These are phyloP conservation scores for Caenorhabditis sp. DNA, from an alignment of 2,888 invertebrate species.

Conservation along the genomic window DNA sequence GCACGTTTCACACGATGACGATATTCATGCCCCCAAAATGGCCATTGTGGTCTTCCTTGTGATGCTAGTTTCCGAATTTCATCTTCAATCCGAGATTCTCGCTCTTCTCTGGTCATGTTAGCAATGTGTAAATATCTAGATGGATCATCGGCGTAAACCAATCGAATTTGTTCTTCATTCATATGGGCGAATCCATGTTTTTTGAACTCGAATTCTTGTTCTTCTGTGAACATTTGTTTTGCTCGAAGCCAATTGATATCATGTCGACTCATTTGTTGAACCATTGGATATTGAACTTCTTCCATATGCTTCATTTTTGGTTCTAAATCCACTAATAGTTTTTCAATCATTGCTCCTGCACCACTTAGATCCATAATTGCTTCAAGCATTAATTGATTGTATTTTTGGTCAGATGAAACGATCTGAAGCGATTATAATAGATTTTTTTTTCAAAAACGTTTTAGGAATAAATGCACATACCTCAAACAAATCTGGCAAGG, in stretches of 20 bases:
- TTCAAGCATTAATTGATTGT: slow-evolving; percentile 53
- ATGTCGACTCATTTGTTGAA: slow-evolving; percentile 49
- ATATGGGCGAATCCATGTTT: slow-evolving; percentile 51
- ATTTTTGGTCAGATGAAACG: slow-evolving; percentile 41
- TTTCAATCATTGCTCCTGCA: slow-evolving; percentile 39
- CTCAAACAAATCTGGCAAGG: slow-evolving; percentile 58
- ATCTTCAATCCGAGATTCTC: slow-evolving; percentile 44
- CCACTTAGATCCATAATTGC: slow-evolving; percentile 51
- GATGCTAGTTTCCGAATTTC: slow-evolving; percentile 51
- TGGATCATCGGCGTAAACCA: slow-evolving; percentile 44
- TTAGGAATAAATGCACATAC: slow-evolving; percentile 30
- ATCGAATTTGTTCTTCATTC: slow-evolving; percentile 46
- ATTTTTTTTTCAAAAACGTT: neutral
- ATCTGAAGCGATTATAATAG: slow-evolving; percentile 20
- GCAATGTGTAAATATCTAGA: slow-evolving; percentile 16
- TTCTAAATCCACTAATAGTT: slow-evolving; percentile 32
- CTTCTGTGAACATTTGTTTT: slow-evolving; percentile 27
- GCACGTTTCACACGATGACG: neutral
- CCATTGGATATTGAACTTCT: slow-evolving; percentile 55
- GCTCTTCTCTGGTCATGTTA: slow-evolving; percentile 27
- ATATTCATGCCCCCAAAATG: slow-evolving; percentile 20
- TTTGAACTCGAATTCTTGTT: slow-evolving; percentile 48
- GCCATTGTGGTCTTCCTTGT: slow-evolving; percentile 42
- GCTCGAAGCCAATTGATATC: slow-evolving; percentile 54
- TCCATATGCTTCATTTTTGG: slow-evolving; percentile 46